Evolutionary conservation across 2,797 vertebrate genomes (phyloP).

Genomic region (Xyrichtys novacula): DNA sequence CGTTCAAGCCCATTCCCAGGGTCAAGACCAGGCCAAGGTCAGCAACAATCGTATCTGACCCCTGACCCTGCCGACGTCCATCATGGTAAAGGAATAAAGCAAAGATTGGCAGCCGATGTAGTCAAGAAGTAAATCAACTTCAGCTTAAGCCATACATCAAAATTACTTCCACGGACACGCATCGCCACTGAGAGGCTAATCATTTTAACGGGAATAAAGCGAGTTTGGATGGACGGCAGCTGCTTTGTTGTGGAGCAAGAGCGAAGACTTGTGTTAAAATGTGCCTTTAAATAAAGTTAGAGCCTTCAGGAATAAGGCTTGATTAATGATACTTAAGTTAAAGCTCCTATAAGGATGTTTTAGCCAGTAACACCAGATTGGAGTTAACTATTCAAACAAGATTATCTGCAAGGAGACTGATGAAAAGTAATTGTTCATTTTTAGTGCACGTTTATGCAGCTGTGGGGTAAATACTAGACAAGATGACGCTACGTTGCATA

Average conservation of each 20-base stretch:
- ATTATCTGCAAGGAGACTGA: no score
- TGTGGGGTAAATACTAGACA: no score
- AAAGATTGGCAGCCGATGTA: constrained; percentile 72
- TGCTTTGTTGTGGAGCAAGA: constrained; percentile 37
- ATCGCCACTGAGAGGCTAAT: constrained; percentile 64
- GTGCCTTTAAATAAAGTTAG: constrained; percentile 2
- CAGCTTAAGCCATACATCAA: constrained; percentile 75
- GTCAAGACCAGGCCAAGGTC: constrained; percentile 71
- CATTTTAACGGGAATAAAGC: constrained; percentile 60
- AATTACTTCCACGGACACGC: constrained; percentile 70
- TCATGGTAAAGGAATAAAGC: constrained; percentile 73
- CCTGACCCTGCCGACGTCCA: constrained; percentile 66
- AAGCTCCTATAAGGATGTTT: no score
- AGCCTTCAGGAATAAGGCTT: background rate
- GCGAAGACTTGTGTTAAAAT: constrained; percentile 18
- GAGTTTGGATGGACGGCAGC: constrained; percentile 5
- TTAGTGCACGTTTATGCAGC: no score
- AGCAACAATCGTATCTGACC: constrained; percentile 63
- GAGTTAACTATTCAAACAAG: no score
- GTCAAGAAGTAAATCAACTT: constrained; percentile 77
- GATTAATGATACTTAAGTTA: no score
- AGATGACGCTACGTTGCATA: no score
- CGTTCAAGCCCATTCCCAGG: constrained; percentile 34
- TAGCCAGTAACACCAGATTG: no score
- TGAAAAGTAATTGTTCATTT: no score